Evolutionary conservation across 2,888 invertebrate genomes (phyloP).

Genomic region (Teinopalpus imperialis): DNA sequence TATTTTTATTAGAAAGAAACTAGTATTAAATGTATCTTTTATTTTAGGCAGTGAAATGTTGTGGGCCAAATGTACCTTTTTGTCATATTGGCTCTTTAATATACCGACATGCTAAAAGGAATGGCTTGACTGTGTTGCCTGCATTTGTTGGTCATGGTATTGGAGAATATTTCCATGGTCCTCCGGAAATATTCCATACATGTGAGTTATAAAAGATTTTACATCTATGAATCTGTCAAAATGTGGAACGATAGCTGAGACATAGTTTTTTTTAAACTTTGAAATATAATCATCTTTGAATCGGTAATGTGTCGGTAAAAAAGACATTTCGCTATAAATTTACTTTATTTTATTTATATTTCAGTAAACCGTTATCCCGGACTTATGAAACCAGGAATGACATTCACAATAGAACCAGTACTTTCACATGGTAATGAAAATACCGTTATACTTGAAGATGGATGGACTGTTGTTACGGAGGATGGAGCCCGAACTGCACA

Average conservation of each 20-base stretch:
- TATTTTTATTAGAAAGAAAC: neutral
- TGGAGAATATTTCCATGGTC: slow-evolving; percentile 95
- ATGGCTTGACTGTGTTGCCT: slow-evolving; percentile 87
- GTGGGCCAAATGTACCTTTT: slow-evolving; percentile 83
- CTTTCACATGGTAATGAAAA: slow-evolving; percentile 87
- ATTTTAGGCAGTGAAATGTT: slow-evolving; percentile 79
- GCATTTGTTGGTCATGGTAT: slow-evolving; percentile 96
- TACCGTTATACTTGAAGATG: slow-evolving; percentile 89
- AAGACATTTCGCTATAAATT: neutral
- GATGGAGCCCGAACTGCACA: slow-evolving; percentile 94
- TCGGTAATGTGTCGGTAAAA: neutral
- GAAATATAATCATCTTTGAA: neutral
- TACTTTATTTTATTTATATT: slow-evolving; percentile 31
- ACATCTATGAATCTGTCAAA: too few relatives aligned
- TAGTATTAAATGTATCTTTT: slow-evolving; percentile 11
- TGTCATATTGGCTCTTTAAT: slow-evolving; percentile 84
- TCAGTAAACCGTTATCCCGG: slow-evolving; percentile 85
- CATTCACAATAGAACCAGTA: slow-evolving; percentile 97
- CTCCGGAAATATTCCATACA: slow-evolving; percentile 93
- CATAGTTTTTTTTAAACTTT: neutral
- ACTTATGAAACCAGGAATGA: slow-evolving; percentile 93
- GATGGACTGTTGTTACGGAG: slow-evolving; percentile 94
- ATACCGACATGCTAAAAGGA: slow-evolving; percentile 82
- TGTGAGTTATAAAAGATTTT: slow-evolving; percentile 72
- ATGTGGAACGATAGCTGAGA: too few relatives aligned